Base-by-base conservation (phyloP, 2,797 vertebrate genomes). In the Peromyscus aztecus region DNA sequence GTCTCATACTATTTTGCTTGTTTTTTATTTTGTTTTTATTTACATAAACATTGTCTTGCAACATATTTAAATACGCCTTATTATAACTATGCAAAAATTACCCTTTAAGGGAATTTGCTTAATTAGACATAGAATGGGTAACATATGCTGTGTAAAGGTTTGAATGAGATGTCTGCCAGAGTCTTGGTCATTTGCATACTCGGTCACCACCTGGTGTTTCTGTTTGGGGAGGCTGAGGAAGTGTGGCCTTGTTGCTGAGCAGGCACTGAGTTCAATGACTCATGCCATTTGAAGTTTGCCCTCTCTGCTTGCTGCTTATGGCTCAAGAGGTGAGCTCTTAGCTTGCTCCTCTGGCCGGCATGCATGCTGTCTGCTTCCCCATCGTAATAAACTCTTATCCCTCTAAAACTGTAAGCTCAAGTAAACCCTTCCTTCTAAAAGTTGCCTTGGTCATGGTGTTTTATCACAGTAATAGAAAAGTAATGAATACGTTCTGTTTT, bases 21-120 rank as follows among this genome's bases (percentile, higher is more conserved):
- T 14, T 46, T 55, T 55, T 63, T 27, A 4, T 63, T 76, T 61
- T 76, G 29, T 29, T 49, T 27, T 27, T 49, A 16, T 78, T 63
- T 46, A 81, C 40, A 4, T 89, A 97, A 76, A 78, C 14, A 37
- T 93, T 87, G n/a, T 71, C 37, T 76, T 95, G 19, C 16, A 6
- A 37, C 12, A n/a, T 89, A 93, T 87, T 90, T 80, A 59, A 91
- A 75, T 19, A 83, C 49, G 52, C 13, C 19, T 85, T 91, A 61
- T 21, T 90, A 77, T 43, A 96, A 86, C 21, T 31, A 92, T 7
- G 17, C 16, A 78, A 88, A 94, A 94, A 73, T 59, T 31, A 73
- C 7, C 37, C 55, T 91, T 82, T 55, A 69, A 86, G 55, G 34
- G 4, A 1, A 94, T 13, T 75, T 96, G 59, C 76, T 82, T 57